Evolutionary conservation across 2,797 vertebrate species (phyloP), one percentile per base, ranked within the genome.

Genomic region (Acanthopagrus latus): DNA sequence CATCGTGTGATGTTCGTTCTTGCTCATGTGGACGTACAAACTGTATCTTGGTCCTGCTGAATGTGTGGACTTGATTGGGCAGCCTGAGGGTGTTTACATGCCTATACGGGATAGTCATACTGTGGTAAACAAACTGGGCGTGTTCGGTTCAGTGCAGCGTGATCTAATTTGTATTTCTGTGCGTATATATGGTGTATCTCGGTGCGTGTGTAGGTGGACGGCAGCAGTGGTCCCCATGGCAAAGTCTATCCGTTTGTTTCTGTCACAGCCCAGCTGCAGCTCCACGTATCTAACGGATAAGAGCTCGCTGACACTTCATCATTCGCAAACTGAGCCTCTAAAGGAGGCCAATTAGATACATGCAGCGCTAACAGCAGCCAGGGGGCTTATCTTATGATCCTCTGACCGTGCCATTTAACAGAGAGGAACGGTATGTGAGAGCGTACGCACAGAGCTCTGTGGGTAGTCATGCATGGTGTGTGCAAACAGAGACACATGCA

Each of bases 261-360:
- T 88, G 82, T 84, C 82, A 78, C 51, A 48, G 78, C 63, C 38
- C 50, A 79, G 85, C 83, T 91, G 65, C 81, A 82, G 71, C 70
- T 57, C 72, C 43, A 25, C 46, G 1, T 80, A 79, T 87, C 85
- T 72, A 69, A 84, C 78, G 66, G 63, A 87, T 72, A 83, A 83
- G 85, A 65, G 84, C 83, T 79, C 2, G 1, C 69, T 82, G 81
- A 80, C 86, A 85, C 83, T 84, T 88, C 85, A 90, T 91, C 91
- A 88, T 88, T 75, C 21, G 60, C 75, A 87, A 79, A 84, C 67
- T 56, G 56, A 81, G 66, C 60, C 82, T 90, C 73, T 78, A 84
- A 87, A 86, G 75, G 75, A 85, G 84, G 75, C 83, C 82, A 87
- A 88, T 91, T 90, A 92, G 82, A 83, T 71, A 72, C 85, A 83